phyloP scores from a whole-genome alignment of 2,888 invertebrate species.

The Chironomus riparius region DNA sequence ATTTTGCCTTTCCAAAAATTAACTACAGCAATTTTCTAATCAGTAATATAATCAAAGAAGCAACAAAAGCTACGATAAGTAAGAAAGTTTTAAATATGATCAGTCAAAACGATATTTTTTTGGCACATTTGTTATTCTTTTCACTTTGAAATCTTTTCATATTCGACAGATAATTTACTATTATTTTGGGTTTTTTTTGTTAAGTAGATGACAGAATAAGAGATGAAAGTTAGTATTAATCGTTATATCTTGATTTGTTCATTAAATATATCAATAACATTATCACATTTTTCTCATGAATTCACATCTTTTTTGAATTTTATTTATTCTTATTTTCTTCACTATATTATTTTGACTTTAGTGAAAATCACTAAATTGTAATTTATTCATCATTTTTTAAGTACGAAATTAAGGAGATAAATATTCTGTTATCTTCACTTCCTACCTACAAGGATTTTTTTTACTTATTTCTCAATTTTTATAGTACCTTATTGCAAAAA shows the following conservation, averaged over 20 bases:
- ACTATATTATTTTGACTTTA: background rate
- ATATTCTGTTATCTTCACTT: background rate
- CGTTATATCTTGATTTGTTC: background rate
- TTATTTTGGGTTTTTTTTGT: background rate
- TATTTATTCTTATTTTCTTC: background rate
- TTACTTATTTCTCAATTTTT: conserved; percentile 6
- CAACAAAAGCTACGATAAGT: background rate
- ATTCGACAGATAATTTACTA: background rate
- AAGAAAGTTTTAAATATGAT: background rate
- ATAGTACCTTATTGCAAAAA: background rate
- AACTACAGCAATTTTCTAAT: too few species aligned
- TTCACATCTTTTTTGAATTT: conserved; percentile 8
- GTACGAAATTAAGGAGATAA: background rate
- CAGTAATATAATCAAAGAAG: background rate
- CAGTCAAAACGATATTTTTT: conserved; percentile 11
- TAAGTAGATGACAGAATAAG: conserved; percentile 2
- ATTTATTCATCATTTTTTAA: conserved; percentile 4
- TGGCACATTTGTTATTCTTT: background rate
- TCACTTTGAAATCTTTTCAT: background rate
- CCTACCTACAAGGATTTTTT: conserved; percentile 16
- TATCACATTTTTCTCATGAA: conserved; percentile 20
- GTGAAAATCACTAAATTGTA: background rate
- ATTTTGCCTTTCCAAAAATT: too few species aligned
- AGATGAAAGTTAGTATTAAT: conserved; percentile 8
- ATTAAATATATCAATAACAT: conserved; percentile 18